Percentiles rank a stretch among this genome's conserved stretches.
phyloP scores from a whole-genome alignment of 2,113 vertebrate species.

The Siniperca chuatsi region DNA sequence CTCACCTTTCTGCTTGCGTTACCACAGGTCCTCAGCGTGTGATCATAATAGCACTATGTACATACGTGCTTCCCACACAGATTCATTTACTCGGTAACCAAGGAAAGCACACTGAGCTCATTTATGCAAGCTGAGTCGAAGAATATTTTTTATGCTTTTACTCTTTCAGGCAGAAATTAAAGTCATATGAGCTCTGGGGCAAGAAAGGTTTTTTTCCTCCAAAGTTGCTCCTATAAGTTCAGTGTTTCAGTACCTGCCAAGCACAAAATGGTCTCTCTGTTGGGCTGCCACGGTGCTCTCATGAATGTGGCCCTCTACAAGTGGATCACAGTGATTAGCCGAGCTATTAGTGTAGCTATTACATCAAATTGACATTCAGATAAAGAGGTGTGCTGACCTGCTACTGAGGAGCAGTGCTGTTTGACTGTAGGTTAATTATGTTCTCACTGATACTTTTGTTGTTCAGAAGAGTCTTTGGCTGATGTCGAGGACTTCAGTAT shows the following conservation, averaged over 20 bases:
- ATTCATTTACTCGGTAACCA: constrained; percentile 15
- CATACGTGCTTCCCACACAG: constrained; percentile 27
- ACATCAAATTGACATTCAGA: constrained; percentile 59
- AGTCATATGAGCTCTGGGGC: background rate
- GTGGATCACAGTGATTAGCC: constrained; percentile 68
- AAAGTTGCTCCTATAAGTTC: constrained; percentile 11
- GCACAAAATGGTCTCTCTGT: constrained; percentile 37
- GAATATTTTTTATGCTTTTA: constrained; percentile 7
- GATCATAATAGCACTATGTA: constrained; percentile 11
- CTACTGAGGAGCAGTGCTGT: constrained; percentile 21
- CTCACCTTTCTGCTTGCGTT: background rate
- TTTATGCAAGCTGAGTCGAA: constrained; percentile 1
- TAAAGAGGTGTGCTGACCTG: constrained; percentile 47
- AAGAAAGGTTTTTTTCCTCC: background rate
- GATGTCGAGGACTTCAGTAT: background rate
- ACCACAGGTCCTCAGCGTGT: constrained; percentile 8
- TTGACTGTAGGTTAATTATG: constrained; percentile 32
- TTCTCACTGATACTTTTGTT: constrained; percentile 43
- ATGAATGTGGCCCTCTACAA: constrained; percentile 37
- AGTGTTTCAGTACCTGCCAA: constrained; percentile 35
- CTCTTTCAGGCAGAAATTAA: constrained; percentile 13
- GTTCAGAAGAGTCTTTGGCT: background rate
- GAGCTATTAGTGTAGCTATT: constrained; percentile 60
- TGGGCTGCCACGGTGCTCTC: constrained; percentile 38
- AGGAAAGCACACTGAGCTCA: constrained; percentile 30